phyloP scores from a whole-genome alignment of 1,140 invertebrate genomes.

The Cyrtorhinus lividipennis region DNA sequence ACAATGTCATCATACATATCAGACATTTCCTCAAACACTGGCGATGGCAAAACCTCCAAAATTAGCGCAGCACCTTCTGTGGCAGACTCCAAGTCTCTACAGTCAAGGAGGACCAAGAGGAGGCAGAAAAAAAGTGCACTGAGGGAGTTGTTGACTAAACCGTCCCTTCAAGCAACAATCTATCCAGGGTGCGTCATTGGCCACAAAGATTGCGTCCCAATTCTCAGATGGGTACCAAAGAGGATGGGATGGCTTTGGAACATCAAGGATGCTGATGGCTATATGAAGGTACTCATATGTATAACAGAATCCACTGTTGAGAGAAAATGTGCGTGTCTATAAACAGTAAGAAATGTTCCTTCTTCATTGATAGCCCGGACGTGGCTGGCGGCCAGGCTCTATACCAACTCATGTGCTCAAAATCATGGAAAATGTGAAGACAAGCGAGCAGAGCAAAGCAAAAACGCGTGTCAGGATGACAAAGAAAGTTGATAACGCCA shows the following conservation, averaged over 20 bases:
- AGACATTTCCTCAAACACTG: no score
- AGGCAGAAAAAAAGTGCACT: no score
- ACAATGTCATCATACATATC: no score
- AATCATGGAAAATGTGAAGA: conserved; percentile 34
- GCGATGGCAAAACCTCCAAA: no score
- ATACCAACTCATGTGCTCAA: conserved; percentile 36
- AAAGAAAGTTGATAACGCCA: neutral
- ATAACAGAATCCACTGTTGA: neutral
- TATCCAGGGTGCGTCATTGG: conserved; percentile 31
- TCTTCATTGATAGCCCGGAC: conserved; percentile 35
- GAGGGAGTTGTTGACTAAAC: neutral
- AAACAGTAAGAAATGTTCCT: no score
- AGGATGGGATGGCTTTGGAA: conserved; percentile 44
- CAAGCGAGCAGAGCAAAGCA: conserved; percentile 12
- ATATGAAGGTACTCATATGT: conserved; percentile 28
- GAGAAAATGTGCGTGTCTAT: no score
- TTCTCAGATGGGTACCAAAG: conserved; percentile 33
- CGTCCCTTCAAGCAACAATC: conserved; percentile 13
- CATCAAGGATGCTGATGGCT: conserved; percentile 28
- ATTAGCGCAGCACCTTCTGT: no score
- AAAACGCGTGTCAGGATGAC: neutral
- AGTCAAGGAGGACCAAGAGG: no score
- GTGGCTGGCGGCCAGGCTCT: conserved; percentile 39
- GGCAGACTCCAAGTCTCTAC: no score
- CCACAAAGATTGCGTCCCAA: conserved; percentile 34